These are phyloP conservation scores for Rhizoglyphus robini DNA, from an alignment of 1,140 invertebrate species.

Conservation along the genomic window DNA sequence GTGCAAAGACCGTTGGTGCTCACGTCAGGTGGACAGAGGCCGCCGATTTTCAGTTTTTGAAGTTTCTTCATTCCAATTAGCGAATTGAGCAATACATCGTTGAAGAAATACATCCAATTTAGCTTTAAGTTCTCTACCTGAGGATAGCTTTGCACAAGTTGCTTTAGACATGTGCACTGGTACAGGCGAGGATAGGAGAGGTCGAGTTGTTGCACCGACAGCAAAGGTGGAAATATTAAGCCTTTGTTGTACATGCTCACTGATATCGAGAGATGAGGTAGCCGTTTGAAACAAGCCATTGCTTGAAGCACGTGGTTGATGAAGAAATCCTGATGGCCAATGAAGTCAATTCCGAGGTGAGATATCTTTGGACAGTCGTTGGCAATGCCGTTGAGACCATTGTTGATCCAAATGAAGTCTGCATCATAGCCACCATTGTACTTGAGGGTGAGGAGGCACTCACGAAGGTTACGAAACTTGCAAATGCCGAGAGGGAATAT, in stretches of 20 bases:
- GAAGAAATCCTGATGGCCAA: constrained; percentile 19
- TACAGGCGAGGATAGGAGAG: constrained; percentile 13
- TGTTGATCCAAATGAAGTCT: constrained; percentile 16
- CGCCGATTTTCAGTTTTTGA: not conserved
- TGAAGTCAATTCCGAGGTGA: constrained; percentile 17
- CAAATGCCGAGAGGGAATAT: constrained; percentile 17
- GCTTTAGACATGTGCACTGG: constrained; percentile 3
- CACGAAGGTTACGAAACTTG: constrained; percentile 17
- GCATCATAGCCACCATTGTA: constrained; percentile 18
- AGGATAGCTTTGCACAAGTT: constrained; percentile 5
- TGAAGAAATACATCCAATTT: constrained; percentile 12
- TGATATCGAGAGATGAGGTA: constrained; percentile 15
- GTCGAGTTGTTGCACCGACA: not conserved
- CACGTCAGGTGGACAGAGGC: constrained; percentile 4
- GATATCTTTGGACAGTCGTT: constrained; percentile 11
- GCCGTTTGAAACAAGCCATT: constrained; percentile 2
- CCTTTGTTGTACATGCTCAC: constrained; percentile 17
- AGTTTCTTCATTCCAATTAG: constrained; percentile 6
- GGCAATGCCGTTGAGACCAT: constrained; percentile 14
- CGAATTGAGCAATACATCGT: constrained; percentile 10
- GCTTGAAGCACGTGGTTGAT: constrained; percentile 13
- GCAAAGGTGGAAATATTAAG: constrained; percentile 1
- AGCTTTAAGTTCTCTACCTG: not conserved
- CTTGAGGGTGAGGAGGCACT: constrained; percentile 14
- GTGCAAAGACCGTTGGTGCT: not conserved